Evolutionary conservation across 37 sponge, comb jelly and placozoan genomes (phyloP).

Genomic region (Tethya wilhelma): DNA sequence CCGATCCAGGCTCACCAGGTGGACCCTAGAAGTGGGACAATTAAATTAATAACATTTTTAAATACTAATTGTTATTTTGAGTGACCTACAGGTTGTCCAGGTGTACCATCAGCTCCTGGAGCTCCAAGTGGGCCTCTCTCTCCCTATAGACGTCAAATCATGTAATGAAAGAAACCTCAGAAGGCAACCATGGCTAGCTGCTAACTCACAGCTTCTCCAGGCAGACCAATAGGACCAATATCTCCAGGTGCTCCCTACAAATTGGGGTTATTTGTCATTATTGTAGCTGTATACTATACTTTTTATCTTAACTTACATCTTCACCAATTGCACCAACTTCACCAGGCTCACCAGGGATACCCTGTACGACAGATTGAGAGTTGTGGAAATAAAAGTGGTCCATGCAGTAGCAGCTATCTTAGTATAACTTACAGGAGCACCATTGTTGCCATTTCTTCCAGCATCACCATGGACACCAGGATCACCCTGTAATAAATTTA

Average conservation of each 20-base stretch:
- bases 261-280: no score
- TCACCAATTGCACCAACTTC: constrained; percentile 46
- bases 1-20: constrained; percentile 19
- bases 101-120: constrained; percentile 37
- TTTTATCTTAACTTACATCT: constrained; percentile 3
- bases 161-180: no score
- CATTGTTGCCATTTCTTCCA: constrained; percentile 46
- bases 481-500: constrained; percentile 42
- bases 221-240: background rate
- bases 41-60: background rate
- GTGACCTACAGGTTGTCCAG: constrained; percentile 46
- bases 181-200: background rate
- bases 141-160: no score
- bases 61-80: no score
- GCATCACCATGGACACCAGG: constrained; percentile 49
- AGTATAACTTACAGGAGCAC: constrained; percentile 29
- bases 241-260: constrained; percentile 12
- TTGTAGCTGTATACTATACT: no score
- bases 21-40: constrained; percentile 4
- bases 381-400: no score
- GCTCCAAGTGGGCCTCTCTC: constrained; percentile 32
- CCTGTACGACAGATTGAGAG: constrained; percentile 10
- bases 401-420: no score
- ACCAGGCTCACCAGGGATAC: constrained; percentile 57
- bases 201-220: constrained; percentile 16